Percentiles rank a stretch among this genome's conserved stretches.
These are phyloP conservation scores for Beaufortia kweichowensis DNA, from an alignment of 2,113 vertebrate species.

Conservation along the genomic window DNA sequence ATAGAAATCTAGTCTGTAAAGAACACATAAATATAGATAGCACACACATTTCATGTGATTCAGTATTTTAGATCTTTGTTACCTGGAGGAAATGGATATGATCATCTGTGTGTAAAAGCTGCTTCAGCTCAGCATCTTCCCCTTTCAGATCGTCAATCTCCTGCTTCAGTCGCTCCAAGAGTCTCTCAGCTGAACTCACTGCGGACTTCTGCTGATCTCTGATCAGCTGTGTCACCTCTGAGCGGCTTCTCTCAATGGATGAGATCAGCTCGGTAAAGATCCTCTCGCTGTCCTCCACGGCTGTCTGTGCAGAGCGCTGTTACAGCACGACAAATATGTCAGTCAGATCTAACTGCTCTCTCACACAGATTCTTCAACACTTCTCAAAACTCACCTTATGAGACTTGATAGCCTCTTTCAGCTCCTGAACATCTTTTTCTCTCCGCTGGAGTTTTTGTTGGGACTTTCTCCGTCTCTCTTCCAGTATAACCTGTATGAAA, in stretches of 20 bases:
- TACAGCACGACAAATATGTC: background rate
- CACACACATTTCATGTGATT: background rate
- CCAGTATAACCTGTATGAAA: background rate
- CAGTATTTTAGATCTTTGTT: background rate
- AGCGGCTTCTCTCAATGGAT: background rate
- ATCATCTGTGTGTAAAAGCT: conserved; percentile 20
- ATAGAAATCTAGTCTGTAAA: no score
- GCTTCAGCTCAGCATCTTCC: conserved; percentile 39
- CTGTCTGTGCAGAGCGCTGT: background rate
- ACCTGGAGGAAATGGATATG: background rate
- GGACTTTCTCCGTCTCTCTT: background rate
- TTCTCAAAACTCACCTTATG: conserved; percentile 1
- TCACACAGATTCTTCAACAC: no score
- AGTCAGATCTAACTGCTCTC: background rate
- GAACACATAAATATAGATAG: no score
- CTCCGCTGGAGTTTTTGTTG: background rate
- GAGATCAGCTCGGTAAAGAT: background rate
- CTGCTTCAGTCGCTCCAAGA: conserved; percentile 37
- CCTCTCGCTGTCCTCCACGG: background rate
- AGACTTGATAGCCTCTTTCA: background rate
- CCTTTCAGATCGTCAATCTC: conserved; percentile 47
- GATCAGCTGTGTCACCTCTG: no score
- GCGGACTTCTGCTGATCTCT: background rate
- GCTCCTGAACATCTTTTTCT: background rate
- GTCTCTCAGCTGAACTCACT: conserved; percentile 36